Percentiles rank a stretch among this genome's conserved stretches.
Conservation (phyloP, 2,797 vertebrate species). For the Philypnodon macrostomus region DNA sequence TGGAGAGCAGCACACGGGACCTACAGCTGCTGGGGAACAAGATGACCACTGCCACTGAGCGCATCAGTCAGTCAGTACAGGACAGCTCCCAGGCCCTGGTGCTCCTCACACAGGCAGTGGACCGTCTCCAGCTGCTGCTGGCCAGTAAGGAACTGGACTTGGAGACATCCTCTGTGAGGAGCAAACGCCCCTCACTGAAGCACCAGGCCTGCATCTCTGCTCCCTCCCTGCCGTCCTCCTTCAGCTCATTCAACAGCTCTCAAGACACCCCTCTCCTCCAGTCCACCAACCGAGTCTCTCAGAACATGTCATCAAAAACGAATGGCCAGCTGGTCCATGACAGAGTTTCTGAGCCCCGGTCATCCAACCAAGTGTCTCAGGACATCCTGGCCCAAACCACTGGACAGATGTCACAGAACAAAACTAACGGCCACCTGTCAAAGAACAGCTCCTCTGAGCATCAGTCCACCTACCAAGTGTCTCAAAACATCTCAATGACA, state of each 20-base stretch:
- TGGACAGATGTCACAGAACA: no score
- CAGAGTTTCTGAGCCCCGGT: no score
- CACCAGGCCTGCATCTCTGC: constrained; percentile 36
- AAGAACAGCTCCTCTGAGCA: neutral
- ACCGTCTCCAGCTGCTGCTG: constrained; percentile 62
- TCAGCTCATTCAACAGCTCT: constrained; percentile 46
- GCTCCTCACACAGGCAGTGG: constrained; percentile 65
- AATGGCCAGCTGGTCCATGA: no score
- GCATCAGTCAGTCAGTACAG: constrained; percentile 65
- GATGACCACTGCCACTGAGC: constrained; percentile 60
- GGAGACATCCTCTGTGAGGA: neutral
- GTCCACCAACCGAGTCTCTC: no score
- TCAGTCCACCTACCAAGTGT: neutral
- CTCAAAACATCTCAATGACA: no score
- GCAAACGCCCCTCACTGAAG: constrained; percentile 14
- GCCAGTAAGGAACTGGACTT: neutral
- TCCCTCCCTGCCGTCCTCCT: constrained; percentile 50
- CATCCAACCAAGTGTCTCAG: no score
- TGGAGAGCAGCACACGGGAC: constrained; percentile 69
- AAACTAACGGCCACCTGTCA: constrained; percentile 14
- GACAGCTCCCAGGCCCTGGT: constrained; percentile 66
- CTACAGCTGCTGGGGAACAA: constrained; percentile 62
- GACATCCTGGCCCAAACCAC: constrained; percentile 24
- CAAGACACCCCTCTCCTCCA: constrained; percentile 33
- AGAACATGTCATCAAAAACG: no score